Percentiles rank a stretch among this genome's conserved stretches.
Conservation (phyloP, 2,888 invertebrate species). For the Lepidonotus clava region DNA sequence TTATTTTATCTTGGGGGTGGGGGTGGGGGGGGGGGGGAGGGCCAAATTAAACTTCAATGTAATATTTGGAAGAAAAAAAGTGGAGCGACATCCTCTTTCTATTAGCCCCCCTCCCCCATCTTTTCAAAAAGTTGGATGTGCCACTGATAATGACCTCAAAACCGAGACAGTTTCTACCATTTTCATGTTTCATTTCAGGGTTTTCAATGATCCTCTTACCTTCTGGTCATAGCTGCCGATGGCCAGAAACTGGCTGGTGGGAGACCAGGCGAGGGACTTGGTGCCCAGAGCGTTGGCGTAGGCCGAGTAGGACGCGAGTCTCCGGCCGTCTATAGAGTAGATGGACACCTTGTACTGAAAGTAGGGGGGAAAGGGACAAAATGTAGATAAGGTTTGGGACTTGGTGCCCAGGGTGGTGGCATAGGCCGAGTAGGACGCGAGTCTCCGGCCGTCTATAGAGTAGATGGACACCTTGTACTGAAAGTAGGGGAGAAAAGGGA, state of each 20-base stretch:
- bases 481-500: too few relatives aligned
- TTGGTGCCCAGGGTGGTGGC: conserved; percentile 80
- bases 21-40: too few relatives aligned
- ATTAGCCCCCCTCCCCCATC: too few relatives aligned
- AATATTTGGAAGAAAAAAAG: too few relatives aligned
- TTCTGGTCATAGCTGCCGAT: conserved; percentile 81
- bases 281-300: conserved; percentile 80
- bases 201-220: conserved; percentile 65
- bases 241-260: conserved; percentile 81
- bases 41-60: too few relatives aligned
- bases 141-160: too few relatives aligned
- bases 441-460: not conserved
- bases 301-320: conserved; percentile 77
- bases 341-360: conserved; percentile 79
- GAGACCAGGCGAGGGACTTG: conserved; percentile 79
- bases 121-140: too few relatives aligned
- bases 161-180: too few relatives aligned
- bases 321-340: conserved; percentile 80
- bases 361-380: not conserved
- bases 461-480: not conserved
- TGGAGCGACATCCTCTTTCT: too few relatives aligned
- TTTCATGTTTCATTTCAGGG: too few relatives aligned
- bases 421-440: conserved; percentile 76
- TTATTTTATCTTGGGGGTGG: too few relatives aligned
- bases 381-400: conserved; percentile 56